These are phyloP conservation scores for Monoplex corrugatus DNA, from an alignment of 2,888 invertebrate species.

Conservation along the genomic window DNA sequence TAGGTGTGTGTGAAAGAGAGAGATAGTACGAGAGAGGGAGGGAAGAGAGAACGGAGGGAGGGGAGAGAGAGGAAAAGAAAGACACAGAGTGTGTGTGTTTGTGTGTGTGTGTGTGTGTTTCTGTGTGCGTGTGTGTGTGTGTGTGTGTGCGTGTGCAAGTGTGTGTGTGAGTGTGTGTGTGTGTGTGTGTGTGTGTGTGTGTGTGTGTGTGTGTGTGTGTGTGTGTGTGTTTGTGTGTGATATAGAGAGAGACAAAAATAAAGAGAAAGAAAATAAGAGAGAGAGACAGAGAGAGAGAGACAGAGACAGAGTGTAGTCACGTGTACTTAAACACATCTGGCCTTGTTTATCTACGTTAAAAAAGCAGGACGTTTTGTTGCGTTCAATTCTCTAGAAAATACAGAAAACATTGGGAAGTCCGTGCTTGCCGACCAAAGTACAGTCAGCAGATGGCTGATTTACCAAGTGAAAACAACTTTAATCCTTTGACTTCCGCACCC, in stretches of 20 bases:
- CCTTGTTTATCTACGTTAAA: too few relatives aligned
- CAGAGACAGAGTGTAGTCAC: too few relatives aligned
- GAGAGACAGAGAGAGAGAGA: neutral
- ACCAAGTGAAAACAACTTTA: too few relatives aligned
- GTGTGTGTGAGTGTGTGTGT: neutral
- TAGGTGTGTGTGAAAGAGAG: neutral
- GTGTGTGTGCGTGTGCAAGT: neutral
- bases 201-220: neutral
- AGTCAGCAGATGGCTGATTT: too few relatives aligned
- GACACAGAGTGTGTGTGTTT: neutral
- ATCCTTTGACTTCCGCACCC: too few relatives aligned
- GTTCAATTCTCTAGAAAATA: too few relatives aligned
- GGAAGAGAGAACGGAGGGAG: neutral
- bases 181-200: neutral
- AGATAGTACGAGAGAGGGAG: neutral
- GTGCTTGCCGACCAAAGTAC: too few relatives aligned
- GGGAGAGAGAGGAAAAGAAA: neutral
- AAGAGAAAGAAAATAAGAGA: neutral
- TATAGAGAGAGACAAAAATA: too few relatives aligned
- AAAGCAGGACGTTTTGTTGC: too few relatives aligned
- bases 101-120: neutral
- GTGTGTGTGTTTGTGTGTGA: too few relatives aligned
- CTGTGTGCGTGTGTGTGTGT: neutral
- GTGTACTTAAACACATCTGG: too few relatives aligned
- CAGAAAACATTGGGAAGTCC: too few relatives aligned